These are phyloP conservation scores for Onychomys torridus DNA, from an alignment of 2,797 vertebrate species.

Conservation along the genomic window DNA sequence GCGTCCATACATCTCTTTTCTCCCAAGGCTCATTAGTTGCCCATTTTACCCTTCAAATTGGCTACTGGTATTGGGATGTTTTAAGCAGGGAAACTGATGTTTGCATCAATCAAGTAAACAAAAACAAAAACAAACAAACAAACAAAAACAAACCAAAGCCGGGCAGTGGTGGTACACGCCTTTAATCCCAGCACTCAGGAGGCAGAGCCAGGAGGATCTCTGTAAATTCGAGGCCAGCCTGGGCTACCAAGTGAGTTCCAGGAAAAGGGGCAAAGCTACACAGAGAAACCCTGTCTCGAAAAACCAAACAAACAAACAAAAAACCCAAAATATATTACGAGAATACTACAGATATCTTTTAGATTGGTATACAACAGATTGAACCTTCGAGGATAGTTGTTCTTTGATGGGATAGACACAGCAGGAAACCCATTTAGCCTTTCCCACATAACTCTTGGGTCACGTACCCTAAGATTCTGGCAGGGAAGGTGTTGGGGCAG, in stretches of 20 bases:
- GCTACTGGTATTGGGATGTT: not conserved
- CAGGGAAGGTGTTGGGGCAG: not conserved
- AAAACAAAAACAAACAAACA: too few species aligned
- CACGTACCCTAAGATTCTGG: not conserved
- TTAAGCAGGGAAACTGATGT: conserved; percentile 22
- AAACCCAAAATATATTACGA: not conserved
- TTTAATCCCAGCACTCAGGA: too few species aligned
- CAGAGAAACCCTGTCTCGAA: too few species aligned
- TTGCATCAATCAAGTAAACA: conserved; percentile 16
- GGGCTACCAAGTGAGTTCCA: too few species aligned
- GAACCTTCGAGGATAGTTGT: not conserved
- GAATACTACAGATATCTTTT: not conserved
- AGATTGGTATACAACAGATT: not conserved
- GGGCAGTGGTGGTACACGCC: too few species aligned
- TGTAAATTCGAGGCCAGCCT: too few species aligned
- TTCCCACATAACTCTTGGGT: not conserved
- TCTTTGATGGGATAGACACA: not conserved
- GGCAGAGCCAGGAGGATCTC: too few species aligned
- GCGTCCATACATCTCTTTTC: not conserved
- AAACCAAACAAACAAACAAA: too few species aligned
- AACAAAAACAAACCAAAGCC: too few species aligned
- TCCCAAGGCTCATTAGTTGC: not conserved
- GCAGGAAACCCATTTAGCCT: not conserved
- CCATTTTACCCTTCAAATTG: not conserved
- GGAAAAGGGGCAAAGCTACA: too few species aligned